These are phyloP conservation scores for Hylaeus volcanicus DNA, from an alignment of 1,140 invertebrate genomes.

Conservation along the genomic window DNA sequence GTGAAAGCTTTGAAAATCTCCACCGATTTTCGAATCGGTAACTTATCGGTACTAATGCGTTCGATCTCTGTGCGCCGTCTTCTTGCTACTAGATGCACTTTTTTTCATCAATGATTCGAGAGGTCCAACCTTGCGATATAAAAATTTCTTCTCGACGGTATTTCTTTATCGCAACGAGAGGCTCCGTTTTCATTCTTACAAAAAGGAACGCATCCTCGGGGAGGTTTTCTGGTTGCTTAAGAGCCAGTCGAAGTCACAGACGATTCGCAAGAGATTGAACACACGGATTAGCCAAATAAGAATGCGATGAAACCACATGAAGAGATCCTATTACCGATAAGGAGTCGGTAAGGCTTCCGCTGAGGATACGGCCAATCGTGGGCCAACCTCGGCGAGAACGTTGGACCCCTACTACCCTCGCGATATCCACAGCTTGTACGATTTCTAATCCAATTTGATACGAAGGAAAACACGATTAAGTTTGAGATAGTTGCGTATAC, in stretches of 20 bases:
- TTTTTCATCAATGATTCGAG: too few relatives aligned
- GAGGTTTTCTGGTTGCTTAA: neutral
- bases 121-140: too few relatives aligned
- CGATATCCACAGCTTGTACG: conserved; percentile 78
- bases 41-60: neutral
- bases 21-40: neutral
- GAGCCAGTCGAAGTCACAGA: conserved; percentile 1
- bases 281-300: conserved; percentile 76
- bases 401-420: conserved; percentile 71
- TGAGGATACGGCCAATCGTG: conserved; percentile 79
- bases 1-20: too few relatives aligned
- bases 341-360: conserved; percentile 79
- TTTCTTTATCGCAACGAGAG: neutral
- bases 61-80: too few relatives aligned
- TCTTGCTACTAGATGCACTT: too few relatives aligned
- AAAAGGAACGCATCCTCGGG: neutral
- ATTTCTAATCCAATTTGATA: conserved; percentile 80
- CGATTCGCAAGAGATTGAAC: conserved; percentile 50
- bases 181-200: neutral
- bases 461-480: conserved; percentile 75
- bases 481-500: conserved; percentile 68
- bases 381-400: conserved; percentile 72
- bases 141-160: too few relatives aligned
- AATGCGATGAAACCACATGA: conserved; percentile 80
- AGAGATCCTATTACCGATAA: conserved; percentile 80